These are phyloP conservation scores for Caenorhabditis parvicauda DNA, from an alignment of 2,888 invertebrate genomes.

Conservation along the genomic window DNA sequence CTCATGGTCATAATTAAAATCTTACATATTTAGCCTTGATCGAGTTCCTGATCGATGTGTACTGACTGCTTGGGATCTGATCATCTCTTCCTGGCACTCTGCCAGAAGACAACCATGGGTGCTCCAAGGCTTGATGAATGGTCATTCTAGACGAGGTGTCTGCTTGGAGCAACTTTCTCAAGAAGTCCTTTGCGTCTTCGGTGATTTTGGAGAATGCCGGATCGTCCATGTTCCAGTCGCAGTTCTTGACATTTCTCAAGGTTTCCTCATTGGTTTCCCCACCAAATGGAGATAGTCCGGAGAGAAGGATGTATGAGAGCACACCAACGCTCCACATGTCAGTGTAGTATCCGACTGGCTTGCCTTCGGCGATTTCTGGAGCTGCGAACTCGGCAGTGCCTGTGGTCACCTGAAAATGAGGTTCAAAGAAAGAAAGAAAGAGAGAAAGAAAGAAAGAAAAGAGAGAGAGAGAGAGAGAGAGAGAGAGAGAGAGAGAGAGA, in stretches of 20 bases:
- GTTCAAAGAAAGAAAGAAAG: no score
- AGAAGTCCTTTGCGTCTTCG: conserved; percentile 96
- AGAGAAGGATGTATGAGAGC: conserved; percentile 92
- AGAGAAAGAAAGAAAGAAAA: conserved; percentile 66
- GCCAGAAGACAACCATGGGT: conserved; percentile 81
- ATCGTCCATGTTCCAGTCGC: conserved; percentile 98
- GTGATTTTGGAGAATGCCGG: conserved; percentile 91
- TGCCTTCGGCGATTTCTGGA: conserved; percentile 96
- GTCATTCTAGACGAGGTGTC: conserved; percentile 96
- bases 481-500: conserved; percentile 66
- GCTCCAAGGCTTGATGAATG: conserved; percentile 91
- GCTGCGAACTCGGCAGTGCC: conserved; percentile 99
- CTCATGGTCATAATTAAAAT: neutral
- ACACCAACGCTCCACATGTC: conserved; percentile 99
- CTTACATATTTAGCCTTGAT: conserved; percentile 73
- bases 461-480: conserved; percentile 66
- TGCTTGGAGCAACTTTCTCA: conserved; percentile 82
- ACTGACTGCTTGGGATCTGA: conserved; percentile 80
- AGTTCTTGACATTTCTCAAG: conserved; percentile 89
- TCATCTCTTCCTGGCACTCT: conserved; percentile 57
- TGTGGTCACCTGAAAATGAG: conserved; percentile 65
- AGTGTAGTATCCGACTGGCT: conserved; percentile 98
- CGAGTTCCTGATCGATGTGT: conserved; percentile 82
- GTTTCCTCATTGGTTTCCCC: conserved; percentile 98
- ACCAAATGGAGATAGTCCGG: conserved; percentile 96